Percentiles rank a stretch among this genome's conserved stretches.
phyloP scores from a whole-genome alignment of 92 coral and sea anemone species.

The Palythoa caribaeorum region DNA sequence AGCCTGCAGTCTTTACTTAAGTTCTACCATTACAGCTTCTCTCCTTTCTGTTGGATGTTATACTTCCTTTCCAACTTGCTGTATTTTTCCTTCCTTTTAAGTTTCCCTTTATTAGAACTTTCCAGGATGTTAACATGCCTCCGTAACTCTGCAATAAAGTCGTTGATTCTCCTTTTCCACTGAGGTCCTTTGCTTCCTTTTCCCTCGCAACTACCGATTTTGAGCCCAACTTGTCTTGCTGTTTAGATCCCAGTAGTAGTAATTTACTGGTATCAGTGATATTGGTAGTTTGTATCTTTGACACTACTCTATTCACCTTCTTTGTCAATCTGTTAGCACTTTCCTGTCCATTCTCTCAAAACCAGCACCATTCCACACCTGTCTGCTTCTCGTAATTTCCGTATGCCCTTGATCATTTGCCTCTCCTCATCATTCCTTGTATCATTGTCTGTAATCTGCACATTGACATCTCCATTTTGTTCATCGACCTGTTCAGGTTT shows the following conservation, averaged over 20 bases:
- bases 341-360: not conserved
- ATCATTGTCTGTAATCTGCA: not conserved
- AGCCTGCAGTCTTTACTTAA: too few relatives aligned
- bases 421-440: not conserved
- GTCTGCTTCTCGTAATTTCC: not conserved
- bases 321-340: too few relatives aligned
- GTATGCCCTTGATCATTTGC: not conserved
- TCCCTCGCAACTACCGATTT: not conserved
- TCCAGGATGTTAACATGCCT: too few relatives aligned
- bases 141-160: too few relatives aligned
- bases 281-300: not conserved
- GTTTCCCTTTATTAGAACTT: not conserved
- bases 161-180: constrained; percentile 45
- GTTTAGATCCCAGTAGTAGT: too few relatives aligned
- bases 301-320: not conserved
- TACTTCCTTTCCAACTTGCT: constrained; percentile 53
- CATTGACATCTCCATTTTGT: not conserved
- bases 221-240: not conserved
- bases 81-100: constrained; percentile 48
- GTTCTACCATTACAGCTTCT: not conserved
- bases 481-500: not conserved
- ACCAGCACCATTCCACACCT: not conserved
- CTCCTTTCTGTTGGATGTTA: constrained; percentile 50
- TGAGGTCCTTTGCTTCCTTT: constrained; percentile 36
- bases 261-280: too few relatives aligned